Conservation (phyloP, 2,113 vertebrate species). For the Panthera tigris region DNA sequence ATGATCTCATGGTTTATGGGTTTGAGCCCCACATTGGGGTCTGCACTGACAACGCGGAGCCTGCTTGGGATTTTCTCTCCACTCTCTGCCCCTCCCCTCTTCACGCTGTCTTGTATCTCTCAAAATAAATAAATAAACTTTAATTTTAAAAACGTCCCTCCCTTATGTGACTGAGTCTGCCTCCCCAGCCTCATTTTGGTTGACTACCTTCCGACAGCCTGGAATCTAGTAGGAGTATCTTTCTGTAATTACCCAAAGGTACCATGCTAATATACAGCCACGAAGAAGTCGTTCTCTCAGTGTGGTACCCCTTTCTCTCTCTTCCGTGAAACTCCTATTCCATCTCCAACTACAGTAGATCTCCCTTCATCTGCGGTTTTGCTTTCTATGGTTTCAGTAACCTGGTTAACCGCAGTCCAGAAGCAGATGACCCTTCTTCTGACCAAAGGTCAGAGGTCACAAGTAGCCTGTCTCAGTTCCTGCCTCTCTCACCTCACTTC, state of each 20-base stretch:
- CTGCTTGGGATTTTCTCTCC: too few relatives aligned
- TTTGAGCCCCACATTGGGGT: too few relatives aligned
- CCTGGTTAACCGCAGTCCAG: background rate
- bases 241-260: background rate
- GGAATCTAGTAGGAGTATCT: background rate
- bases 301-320: background rate
- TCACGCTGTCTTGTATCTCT: too few relatives aligned
- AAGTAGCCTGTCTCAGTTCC: background rate
- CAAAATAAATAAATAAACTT: too few relatives aligned
- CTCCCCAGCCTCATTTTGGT: background rate
- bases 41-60: too few relatives aligned
- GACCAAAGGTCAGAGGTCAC: background rate
- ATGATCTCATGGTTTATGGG: too few relatives aligned
- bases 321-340: background rate
- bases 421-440: background rate
- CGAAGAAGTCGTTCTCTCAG: background rate
- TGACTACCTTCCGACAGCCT: background rate
- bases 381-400: background rate
- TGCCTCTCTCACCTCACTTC: background rate
- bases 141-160: too few relatives aligned
- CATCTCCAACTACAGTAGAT: background rate
- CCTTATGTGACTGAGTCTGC: background rate
- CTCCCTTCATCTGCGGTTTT: background rate
- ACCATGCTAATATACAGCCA: background rate
- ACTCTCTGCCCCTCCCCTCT: too few relatives aligned